Base-by-base conservation (phyloP, 37 sponge, comb jelly and placozoan species). In the Ephydatia muelleri region DNA sequence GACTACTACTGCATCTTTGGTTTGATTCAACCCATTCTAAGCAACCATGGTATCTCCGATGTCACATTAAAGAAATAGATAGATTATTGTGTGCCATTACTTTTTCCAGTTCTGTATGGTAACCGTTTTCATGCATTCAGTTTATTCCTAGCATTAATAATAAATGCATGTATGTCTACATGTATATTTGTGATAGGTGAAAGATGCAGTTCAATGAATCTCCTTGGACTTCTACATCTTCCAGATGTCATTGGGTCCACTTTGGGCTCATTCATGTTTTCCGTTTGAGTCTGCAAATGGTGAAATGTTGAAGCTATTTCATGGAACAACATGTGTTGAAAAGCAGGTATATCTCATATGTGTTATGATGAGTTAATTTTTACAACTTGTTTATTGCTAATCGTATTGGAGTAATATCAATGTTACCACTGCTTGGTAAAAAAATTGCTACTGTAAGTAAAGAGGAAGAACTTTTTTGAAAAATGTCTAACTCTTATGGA, bases 51-150 rank as follows among this genome's bases (percentile, higher is more conserved):
- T 87, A 80, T 71, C 6, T 88, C 2, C 83, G 83, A 2, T 23
- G 26, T 2, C n/a, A 28, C 0, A 30, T 65, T n/a, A 11, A 43
- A 4, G 47, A 43, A 11, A 8, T 4, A 43, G 66, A 80, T 73
- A 48, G 49, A 32, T 26, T 39, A 70, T 37, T 85, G 29, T 48
- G 71, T 34, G 48, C 32, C 29, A 78, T 85, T 40, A 22, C 28
- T 78, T 12, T 85, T 85, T 79, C 49, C 49, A 2, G 36, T 35
- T 47, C n/a, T 77, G 4, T 85, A 85, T 79, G 78, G 79, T 85
- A 68, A 47, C 75, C 28, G 22, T 43, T 83, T 43, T 77, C 23
- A 22, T 32, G 34, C 22, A 22, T 32, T 35, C 34, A 64, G 25
- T 19, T 23, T 23, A 14, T 43, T 43, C 47, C 8, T 11, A 11